Conservation (phyloP, 2,888 invertebrate species). For the Cheiracanthium punctorium region DNA sequence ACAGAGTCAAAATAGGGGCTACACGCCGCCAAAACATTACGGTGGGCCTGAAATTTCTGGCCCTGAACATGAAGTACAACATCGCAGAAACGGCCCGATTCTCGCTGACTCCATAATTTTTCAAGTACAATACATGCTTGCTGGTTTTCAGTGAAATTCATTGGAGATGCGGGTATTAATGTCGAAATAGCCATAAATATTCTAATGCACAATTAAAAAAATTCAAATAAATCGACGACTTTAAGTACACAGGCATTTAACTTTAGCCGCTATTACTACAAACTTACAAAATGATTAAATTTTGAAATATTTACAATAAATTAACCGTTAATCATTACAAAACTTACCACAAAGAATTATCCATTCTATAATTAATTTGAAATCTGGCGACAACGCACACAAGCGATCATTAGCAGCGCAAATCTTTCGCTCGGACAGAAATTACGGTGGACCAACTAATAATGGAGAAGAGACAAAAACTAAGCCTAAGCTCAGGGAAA, state of each 20-base stretch:
- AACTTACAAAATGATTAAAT: neutral
- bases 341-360: neutral
- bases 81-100: conserved; percentile 81
- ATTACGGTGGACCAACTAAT: conserved; percentile 62
- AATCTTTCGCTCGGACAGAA: conserved; percentile 14
- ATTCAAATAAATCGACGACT: neutral
- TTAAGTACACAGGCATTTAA: too few relatives aligned
- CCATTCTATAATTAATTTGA: neutral
- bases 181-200: conserved; percentile 81
- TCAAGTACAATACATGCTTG: conserved; percentile 68
- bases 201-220: neutral
- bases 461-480: conserved; percentile 50
- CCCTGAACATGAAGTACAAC: conserved; percentile 80
- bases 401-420: neutral
- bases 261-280: neutral
- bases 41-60: conserved; percentile 80
- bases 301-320: neutral
- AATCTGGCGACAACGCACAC: neutral
- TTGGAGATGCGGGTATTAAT: conserved; percentile 76
- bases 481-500: conserved; percentile 67
- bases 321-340: neutral
- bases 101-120: conserved; percentile 74
- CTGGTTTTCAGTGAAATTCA: conserved; percentile 73
- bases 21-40: conserved; percentile 81
- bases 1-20: conserved; percentile 82